Base-by-base conservation (phyloP, 2,888 invertebrate genomes). In the Hesperia comma region DNA sequence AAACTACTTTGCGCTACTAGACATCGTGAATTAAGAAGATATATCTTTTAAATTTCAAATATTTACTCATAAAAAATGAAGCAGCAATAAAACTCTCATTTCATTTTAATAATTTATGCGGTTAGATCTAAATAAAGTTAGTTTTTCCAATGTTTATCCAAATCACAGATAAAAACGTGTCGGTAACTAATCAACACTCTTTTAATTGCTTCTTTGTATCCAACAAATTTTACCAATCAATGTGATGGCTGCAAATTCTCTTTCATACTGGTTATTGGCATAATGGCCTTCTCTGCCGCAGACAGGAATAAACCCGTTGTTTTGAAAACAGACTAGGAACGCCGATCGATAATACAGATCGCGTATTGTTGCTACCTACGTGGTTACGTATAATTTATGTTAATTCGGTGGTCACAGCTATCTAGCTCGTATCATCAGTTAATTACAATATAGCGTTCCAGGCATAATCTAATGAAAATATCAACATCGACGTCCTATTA, bases 281-380 rank as follows among this genome's bases (percentile, higher is more conserved):
- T 62, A 63, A 46, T 19, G 57, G 63, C 41, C 51, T 49, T 21
- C 40, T 32, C 41, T 40, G 26, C 26, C 53, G 67, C 69, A 57
- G 62, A 63, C 67, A 64, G 54, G 67, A 64, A 62, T 68, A 66
- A 68, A 49, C 33, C 64, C 66, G 71, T 68, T 71, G 71, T 74
- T 70, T 68, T 67, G 43, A 57, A 58, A 70, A 67, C 70, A 74
- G 69, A 69, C 71, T 64, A 68, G 67, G 70, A 40, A 70, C 58
- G 55, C 33, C 71, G 71, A 74, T 74, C 74, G 70, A 74, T 74
- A 72, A 67, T 68, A 69, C 63, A 68, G 66, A 63, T 71, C 69
- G 70, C 60, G 70, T 64, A 70, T 70, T 72, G 70, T 73, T 71
- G 56, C 41, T 14, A 41, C 53, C 40, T 61, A 41, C 5, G 12